Conservation (phyloP, 2,888 invertebrate genomes). For the Apamea monoglypha region DNA sequence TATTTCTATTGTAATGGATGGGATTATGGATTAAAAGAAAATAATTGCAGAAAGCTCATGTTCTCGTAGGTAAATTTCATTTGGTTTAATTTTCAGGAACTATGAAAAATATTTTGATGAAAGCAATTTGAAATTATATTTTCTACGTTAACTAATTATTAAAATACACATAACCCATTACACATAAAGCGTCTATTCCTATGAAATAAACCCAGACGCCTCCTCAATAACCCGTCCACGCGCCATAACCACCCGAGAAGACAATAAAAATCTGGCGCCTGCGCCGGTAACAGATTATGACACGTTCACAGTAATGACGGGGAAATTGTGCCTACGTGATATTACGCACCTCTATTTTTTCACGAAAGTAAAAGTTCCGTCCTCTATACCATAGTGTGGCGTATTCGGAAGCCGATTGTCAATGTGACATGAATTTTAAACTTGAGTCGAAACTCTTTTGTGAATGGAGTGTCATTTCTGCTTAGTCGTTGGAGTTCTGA, state of each 20-base stretch:
- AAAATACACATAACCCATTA: not conserved
- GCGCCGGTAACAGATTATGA: conserved; percentile 82
- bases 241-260: conserved; percentile 73
- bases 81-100: not conserved
- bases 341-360: conserved; percentile 74
- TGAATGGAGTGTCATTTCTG: conserved; percentile 68
- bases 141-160: not conserved
- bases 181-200: conserved; percentile 13
- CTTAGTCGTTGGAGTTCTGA: conserved; percentile 69
- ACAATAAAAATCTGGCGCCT: conserved; percentile 88
- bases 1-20: too few relatives aligned
- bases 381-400: conserved; percentile 75
- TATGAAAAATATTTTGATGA: not conserved
- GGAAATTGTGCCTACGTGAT: conserved; percentile 88
- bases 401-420: conserved; percentile 82
- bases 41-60: not conserved
- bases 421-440: conserved; percentile 81
- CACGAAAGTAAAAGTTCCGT: conserved; percentile 84
- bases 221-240: conserved; percentile 68
- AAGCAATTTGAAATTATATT: not conserved
- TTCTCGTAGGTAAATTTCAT: not conserved
- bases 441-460: conserved; percentile 70
- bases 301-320: conserved; percentile 87
- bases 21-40: too few relatives aligned
- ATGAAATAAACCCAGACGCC: conserved; percentile 59